Evolutionary conservation across 2,888 invertebrate genomes (phyloP).

Genomic region (Eristalis tenax): DNA sequence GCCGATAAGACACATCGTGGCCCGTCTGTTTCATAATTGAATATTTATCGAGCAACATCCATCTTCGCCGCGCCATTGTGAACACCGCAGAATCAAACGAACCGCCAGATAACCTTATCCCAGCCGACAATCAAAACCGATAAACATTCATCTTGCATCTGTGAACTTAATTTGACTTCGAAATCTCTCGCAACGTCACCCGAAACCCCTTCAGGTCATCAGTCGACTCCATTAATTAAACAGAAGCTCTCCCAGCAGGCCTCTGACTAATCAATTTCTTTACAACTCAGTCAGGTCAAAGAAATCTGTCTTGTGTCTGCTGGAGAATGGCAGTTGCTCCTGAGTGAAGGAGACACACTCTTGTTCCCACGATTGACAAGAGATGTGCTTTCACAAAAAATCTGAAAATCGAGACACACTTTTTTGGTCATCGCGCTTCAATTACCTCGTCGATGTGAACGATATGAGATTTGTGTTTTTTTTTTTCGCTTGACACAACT

Average conservation of each 20-base stretch:
- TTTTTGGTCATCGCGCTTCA: background rate
- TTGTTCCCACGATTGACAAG: background rate
- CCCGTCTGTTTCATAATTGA: background rate
- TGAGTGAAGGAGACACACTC: background rate
- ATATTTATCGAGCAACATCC: background rate
- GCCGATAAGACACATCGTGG: background rate
- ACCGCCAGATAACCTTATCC: background rate
- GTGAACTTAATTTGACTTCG: slow-evolving; percentile 28
- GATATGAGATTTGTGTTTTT: background rate
- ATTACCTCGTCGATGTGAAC: background rate
- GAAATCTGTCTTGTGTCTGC: background rate
- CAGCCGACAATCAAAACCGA: background rate
- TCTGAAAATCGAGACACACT: background rate
- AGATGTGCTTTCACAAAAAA: background rate
- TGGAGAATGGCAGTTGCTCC: no score
- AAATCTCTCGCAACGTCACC: slow-evolving; percentile 7
- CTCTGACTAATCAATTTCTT: slow-evolving; percentile 26
- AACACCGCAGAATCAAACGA: background rate
- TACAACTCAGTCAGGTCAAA: slow-evolving; percentile 2
- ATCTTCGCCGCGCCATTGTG: background rate
- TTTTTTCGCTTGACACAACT: no score
- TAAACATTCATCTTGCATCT: background rate
- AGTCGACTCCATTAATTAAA: slow-evolving; percentile 48
- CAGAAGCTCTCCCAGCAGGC: slow-evolving; percentile 53
- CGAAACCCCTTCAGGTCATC: slow-evolving; percentile 4